Evolutionary conservation across 2,797 vertebrate genomes (phyloP).

Genomic region (Aratinga solstitialis): DNA sequence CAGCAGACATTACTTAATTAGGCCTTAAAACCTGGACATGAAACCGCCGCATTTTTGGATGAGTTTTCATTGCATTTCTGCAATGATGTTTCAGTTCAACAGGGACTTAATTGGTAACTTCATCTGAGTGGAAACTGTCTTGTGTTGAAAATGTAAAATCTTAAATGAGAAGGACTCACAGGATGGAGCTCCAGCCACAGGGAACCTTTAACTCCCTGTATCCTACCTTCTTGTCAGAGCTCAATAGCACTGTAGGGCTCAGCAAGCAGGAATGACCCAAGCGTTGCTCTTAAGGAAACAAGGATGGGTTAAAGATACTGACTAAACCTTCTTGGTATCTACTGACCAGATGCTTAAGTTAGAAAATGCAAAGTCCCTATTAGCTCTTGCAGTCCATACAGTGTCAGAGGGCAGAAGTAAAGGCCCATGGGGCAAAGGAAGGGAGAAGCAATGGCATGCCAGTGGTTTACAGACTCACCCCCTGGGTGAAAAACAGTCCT

Average conservation of each 20-base stretch:
- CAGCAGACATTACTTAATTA: background rate
- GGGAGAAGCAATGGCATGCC: background rate
- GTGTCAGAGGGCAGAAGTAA: background rate
- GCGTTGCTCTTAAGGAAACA: background rate
- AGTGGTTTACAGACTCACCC: background rate
- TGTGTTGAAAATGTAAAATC: background rate
- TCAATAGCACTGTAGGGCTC: background rate
- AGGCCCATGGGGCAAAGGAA: background rate
- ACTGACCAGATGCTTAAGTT: accelerated
- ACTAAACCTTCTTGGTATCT: background rate
- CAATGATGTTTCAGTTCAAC: background rate
- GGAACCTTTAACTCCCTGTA: background rate
- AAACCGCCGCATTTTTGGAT: background rate
- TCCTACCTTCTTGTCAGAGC: background rate
- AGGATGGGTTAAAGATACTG: background rate
- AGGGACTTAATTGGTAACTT: background rate
- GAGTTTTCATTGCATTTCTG: background rate
- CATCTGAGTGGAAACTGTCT: background rate
- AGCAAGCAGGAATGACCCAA: background rate
- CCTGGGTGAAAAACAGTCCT: background rate
- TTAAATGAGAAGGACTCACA: background rate
- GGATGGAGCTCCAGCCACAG: background rate
- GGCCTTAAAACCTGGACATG: background rate
- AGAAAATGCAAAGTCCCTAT: background rate
- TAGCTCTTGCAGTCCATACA: too few species aligned